Percentiles rank a stretch among this genome's conserved stretches.
Evolutionary conservation across 2,797 vertebrate species (phyloP).

Genomic region (Mormyrus proboscirostris): DNA sequence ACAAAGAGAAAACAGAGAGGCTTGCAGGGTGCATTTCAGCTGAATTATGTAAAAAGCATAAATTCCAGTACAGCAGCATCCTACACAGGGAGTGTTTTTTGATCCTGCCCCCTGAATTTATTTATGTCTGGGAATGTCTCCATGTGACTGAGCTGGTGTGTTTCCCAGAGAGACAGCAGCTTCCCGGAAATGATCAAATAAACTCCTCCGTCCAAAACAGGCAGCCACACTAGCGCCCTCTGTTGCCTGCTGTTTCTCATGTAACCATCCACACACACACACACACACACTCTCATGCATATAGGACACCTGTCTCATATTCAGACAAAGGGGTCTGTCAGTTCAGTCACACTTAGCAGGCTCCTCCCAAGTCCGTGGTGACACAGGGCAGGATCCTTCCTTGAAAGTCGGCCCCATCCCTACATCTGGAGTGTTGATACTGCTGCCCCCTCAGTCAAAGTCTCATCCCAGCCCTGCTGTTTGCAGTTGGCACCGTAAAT

Average conservation of each 20-base stretch:
- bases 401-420: background rate
- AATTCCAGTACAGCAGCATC: background rate
- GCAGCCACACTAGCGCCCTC: background rate
- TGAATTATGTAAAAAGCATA: slow-evolving; percentile 12
- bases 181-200: background rate
- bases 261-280: background rate
- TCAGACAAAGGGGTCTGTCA: background rate
- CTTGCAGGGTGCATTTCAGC: background rate
- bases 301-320: background rate
- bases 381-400: background rate
- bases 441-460: background rate
- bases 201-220: background rate
- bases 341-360: background rate
- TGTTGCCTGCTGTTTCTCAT: background rate
- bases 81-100: background rate
- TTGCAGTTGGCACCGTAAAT: background rate
- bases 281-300: background rate
- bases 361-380: background rate
- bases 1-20: background rate
- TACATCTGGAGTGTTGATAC: background rate
- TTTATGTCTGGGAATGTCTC: slow-evolving; percentile 16
- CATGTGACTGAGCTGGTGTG: background rate
- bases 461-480: background rate
- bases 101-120: background rate
- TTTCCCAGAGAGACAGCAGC: slow-evolving; percentile 12